Evolutionary conservation across 2,888 invertebrate genomes (phyloP), one percentile per base, ranked within the genome.

Genomic region (Agonopterix heracliana): DNA sequence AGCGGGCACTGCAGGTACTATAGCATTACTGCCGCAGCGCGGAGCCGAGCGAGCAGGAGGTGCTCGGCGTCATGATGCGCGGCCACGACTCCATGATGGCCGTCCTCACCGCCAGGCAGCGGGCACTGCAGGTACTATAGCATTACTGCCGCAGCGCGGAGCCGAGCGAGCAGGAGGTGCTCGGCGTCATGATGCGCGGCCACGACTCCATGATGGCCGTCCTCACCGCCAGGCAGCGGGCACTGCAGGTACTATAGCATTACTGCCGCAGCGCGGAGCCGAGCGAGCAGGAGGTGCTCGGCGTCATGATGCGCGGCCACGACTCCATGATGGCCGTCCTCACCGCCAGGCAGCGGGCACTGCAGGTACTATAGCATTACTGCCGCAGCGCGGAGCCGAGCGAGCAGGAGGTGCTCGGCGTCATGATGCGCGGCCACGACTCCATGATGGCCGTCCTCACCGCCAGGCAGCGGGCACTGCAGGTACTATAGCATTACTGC

Each of bases 191-290:
- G 76, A 91, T 92, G 89, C 90, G 93, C 56, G 95, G 95, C 10
- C 95, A 96, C 79, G 93, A 94, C 68, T 92, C 94, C 45, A 94
- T 96, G 92, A 91, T 93, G 90, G 90, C 93, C 50, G 94, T 96
- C 56, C 90, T 96, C 59, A 90, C 91, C 38, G 92, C 91, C 45
- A 81, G 97, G 13, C 92, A 93, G 66, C 90, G 94, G 52, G 93
- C 93, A 56, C 80, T 96, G 56, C 94, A 95, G 85, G 92, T 95
- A 52, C n/a, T n/a, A n/a, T n/a, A n/a, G n/a, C n/a, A n/a, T n/a
- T n/a, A n/a, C n/a, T n/a, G n/a, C n/a, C n/a, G n/a, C n/a, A n/a
- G 85, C 48, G 90, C 91, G 3, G 92, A 93, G 74, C 92, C 94
- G 85, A 94, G 94, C 50, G 96, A 96, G 81, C 92, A 93, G 58